Evolutionary conservation across 2,797 vertebrate species (phyloP).

Genomic region (Coregonus sp.): DNA sequence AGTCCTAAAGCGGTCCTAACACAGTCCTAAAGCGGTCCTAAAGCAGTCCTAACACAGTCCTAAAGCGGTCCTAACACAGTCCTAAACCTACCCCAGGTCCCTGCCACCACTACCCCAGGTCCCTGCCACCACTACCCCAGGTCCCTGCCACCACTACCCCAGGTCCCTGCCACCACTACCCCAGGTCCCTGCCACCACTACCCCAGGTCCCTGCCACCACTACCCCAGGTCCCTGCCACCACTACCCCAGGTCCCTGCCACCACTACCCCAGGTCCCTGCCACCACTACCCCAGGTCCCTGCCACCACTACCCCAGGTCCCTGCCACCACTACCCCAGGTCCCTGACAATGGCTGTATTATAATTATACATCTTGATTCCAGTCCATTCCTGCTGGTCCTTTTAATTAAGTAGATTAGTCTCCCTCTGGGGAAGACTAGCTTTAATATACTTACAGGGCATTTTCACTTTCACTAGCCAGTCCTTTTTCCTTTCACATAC

Average conservation of each 20-base stretch:
- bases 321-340: slow-evolving; percentile 56
- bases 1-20: slow-evolving; percentile 52
- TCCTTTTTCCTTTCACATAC: slow-evolving; percentile 42
- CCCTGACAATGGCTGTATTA: slow-evolving; percentile 70
- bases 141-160: too few relatives aligned
- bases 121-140: too few relatives aligned
- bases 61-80: slow-evolving; percentile 51
- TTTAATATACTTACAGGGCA: slow-evolving; percentile 76
- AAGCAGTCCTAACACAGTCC: not conserved
- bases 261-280: too few relatives aligned
- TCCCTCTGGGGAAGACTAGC: slow-evolving; percentile 66
- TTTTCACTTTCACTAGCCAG: slow-evolving; percentile 52
- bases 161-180: slow-evolving; percentile 49
- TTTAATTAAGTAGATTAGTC: slow-evolving; percentile 82
- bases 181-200: slow-evolving; percentile 47
- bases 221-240: too few relatives aligned
- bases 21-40: too few relatives aligned
- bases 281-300: too few relatives aligned
- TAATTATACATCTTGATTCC: slow-evolving; percentile 81
- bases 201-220: too few relatives aligned
- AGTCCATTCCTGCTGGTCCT: slow-evolving; percentile 79
- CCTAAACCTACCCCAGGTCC: too few relatives aligned
- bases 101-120: too few relatives aligned
- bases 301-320: not conserved
- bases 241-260: slow-evolving; percentile 33